Evolutionary conservation across 2,113 vertebrate species (phyloP), one percentile per base, ranked within the genome.

Genomic region (Girardinichthys multiradiatus): DNA sequence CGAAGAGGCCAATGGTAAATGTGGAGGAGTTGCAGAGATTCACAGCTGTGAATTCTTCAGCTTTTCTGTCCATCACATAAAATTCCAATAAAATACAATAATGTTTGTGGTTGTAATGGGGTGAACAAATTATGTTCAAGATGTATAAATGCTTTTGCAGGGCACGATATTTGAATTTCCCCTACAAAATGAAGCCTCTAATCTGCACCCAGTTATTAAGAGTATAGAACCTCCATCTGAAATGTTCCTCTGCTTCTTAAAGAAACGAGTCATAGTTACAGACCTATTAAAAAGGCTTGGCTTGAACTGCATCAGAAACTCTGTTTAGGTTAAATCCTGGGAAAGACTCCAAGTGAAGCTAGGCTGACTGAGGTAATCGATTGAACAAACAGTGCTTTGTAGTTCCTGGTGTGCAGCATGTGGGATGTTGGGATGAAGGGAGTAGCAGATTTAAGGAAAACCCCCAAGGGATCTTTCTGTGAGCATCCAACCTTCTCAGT

Each of bases 331-430:
- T 59, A 0, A 57, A 67, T 45, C 63, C 58, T 68, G 69, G 81
- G 72, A 83, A n/a, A 27, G 59, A 27, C 31, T 80, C 83, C 71
- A 77, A 79, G 74, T 45, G 57, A 79, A 85, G 61, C 60, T 66
- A 7, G 69, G 2, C 80, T 39, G 65, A 28, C 51, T 81, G 64
- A 85, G 75, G 70, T 66, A 81, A 84, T 86, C 39, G 57, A 84
- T 83, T 77, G 85, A 90, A 89, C 82, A 89, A 79, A 86, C 83
- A 48, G 54, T 0, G 54, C 84, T 84, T 75, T 88, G 86, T 87
- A 82, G 73, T 84, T 75, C 64, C 75, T 68, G 57, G 64, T 66
- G 67, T 74, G 65, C 24, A 73, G 72, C 70, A 54, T 68, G 82
- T 88, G 80, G 82, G 86, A 84, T 74, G 64, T 70, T 68, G 63